Percentiles rank a stretch among this genome's conserved stretches.
These are phyloP conservation scores for Oscheius sp. DNA, from an alignment of 2,888 invertebrate species.

Conservation along the genomic window DNA sequence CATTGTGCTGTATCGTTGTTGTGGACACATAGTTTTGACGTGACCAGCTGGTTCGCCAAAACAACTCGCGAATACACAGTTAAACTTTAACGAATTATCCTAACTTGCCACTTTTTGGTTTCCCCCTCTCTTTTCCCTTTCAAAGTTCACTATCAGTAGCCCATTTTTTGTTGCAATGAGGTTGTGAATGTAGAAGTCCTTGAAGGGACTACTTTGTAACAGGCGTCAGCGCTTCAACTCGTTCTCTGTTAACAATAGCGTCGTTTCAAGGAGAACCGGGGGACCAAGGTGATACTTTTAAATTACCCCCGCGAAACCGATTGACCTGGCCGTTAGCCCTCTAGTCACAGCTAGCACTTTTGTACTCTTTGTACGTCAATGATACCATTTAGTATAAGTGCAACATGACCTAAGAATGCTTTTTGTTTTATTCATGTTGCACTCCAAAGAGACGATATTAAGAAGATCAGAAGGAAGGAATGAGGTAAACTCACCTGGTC, in stretches of 20 bases:
- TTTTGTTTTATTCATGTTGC: no score
- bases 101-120: neutral
- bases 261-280: constrained; percentile 27
- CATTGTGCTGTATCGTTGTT: constrained; percentile 12
- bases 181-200: constrained; percentile 27
- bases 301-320: constrained; percentile 23
- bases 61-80: constrained; percentile 7
- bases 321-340: constrained; percentile 12
- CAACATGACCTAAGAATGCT: no score
- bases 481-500: no score
- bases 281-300: constrained; percentile 26
- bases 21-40: constrained; percentile 14
- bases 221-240: constrained; percentile 31
- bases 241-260: constrained; percentile 28
- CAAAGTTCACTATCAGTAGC: constrained; percentile 17
- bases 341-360: neutral
- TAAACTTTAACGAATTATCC: neutral
- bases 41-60: constrained; percentile 19
- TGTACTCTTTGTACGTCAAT: no score
- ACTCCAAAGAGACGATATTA: no score
- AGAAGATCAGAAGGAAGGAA: no score
- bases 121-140: neutral
- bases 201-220: constrained; percentile 28
- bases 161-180: neutral
- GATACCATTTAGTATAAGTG: no score